Evolutionary conservation across 2,113 vertebrate species (phyloP).

Genomic region (Neomonachus schauinslandi): DNA sequence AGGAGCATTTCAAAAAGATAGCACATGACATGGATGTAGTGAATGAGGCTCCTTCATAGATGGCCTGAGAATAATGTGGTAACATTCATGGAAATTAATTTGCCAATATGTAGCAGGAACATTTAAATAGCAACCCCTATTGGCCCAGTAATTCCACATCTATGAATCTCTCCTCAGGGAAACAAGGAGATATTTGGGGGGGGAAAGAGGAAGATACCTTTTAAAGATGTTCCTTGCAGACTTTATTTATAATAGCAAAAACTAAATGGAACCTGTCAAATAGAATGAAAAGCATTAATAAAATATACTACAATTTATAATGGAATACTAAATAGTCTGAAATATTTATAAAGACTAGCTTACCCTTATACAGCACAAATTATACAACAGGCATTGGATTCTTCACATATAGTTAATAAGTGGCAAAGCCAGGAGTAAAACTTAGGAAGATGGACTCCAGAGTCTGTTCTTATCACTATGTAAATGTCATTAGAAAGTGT

Average conservation of each 20-base stretch:
- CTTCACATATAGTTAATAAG: not conserved
- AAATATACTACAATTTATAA: not conserved
- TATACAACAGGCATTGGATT: not conserved
- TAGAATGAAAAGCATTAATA: not conserved
- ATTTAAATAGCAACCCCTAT: not conserved
- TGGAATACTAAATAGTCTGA: not conserved
- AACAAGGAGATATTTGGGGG: not conserved
- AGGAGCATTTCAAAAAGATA: not conserved
- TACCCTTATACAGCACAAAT: not conserved
- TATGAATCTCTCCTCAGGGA: not conserved
- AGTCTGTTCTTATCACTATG: not conserved
- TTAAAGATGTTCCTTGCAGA: not conserved
- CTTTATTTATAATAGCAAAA: not conserved
- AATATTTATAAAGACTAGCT: not conserved
- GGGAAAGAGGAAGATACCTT: not conserved
- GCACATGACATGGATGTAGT: not conserved
- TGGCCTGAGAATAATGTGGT: not conserved
- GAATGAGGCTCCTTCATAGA: not conserved
- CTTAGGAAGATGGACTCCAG: not conserved
- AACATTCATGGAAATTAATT: not conserved
- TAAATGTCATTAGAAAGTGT: not conserved
- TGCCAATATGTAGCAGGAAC: not conserved
- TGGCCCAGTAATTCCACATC: not conserved
- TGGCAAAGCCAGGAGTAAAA: not conserved
- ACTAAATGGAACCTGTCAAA: not conserved